Base-by-base conservation (phyloP, 2,113 vertebrate species). In the Xenotilapia flavipinnis region DNA sequence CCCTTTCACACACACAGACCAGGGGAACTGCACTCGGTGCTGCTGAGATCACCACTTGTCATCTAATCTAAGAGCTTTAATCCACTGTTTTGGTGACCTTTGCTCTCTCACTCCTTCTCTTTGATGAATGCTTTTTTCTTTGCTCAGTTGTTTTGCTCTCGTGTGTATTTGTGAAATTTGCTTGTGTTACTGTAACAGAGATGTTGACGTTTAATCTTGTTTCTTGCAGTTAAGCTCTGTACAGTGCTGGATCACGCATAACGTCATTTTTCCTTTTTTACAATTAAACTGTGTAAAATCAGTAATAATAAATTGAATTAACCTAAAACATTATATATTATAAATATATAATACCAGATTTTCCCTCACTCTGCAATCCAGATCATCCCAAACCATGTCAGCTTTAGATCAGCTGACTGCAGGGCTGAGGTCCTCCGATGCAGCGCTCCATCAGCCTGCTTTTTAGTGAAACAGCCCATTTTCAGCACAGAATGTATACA, bases 61-160 rank as follows among this genome's bases (percentile, higher is more conserved):
- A 82, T 91, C 89, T 91, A 94, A 94, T 95, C 93, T 91, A n/a
- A 77, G 85, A 79, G 58, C 40, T 91, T 84, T 94, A 94, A 95
- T 94, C 90, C 91, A 85, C 83, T 82, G 86, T 86, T 90, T 87
- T 38, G 49, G 42, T 70, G 55, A 51, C 82, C 87, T 15, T 86
- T 82, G 38, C 56, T 4, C 53, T 47, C 31, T 26, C 77, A 9
- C 36, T 55, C 47, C 55, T 11, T 70, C 65, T 42, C 45, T 55
- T 68, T 53, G 15, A 26, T 36, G 60, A 51, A 21, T 70, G 36
- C 10, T 17, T 40, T 49, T 53, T 51, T 15, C 58, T 23, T 65
- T 54, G 49, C 28, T 79, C 17, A 9, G 19, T 54, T 23, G 62
- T 68, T 70, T 42, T 70, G 19, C 60, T 70, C n/a, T 70, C 0